A percentile compares a stretch with the other conserved stretches of the same genome.
Conservation (phyloP, 2,888 invertebrate species). For the Anodontia alba region DNA sequence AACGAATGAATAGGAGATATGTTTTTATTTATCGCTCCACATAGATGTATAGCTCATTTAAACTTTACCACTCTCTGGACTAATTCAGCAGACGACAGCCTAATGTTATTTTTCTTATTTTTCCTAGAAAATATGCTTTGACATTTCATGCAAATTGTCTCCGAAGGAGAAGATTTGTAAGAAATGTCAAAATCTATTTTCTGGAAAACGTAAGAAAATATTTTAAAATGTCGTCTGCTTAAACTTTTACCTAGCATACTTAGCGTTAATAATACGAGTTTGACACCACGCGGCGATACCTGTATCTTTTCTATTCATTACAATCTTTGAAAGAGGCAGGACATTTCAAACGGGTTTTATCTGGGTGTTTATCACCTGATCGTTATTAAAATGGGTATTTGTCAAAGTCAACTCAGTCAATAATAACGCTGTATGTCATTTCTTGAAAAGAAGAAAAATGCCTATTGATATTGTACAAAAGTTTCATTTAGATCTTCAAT, state of each 20-base stretch:
- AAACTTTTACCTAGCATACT: no score
- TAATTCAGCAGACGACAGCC: no score
- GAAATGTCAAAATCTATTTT: no score
- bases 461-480: slow-evolving; percentile 7
- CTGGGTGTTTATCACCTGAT: slow-evolving; percentile 33
- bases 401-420: slow-evolving; percentile 36
- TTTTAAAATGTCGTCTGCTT: no score
- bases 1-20: slow-evolving; percentile 32
- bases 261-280: slow-evolving; percentile 24
- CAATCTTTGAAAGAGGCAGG: slow-evolving; percentile 29
- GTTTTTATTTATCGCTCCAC: slow-evolving; percentile 30
- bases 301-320: slow-evolving; percentile 44
- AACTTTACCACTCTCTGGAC: no score
- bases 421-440: slow-evolving; percentile 8
- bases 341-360: slow-evolving; percentile 25
- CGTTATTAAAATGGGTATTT: slow-evolving; percentile 46
- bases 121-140: no score
- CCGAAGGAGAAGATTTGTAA: no score
- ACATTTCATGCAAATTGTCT: no score
- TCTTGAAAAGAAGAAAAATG: slow-evolving; percentile 15
- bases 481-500: slow-evolving; percentile 4
- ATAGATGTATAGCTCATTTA: slow-evolving; percentile 40
- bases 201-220: no score
- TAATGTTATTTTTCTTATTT: no score
- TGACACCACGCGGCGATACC: slow-evolving; percentile 25